Evolutionary conservation across 2,113 vertebrate genomes (phyloP).

Genomic region (Atractosteus spatula): DNA sequence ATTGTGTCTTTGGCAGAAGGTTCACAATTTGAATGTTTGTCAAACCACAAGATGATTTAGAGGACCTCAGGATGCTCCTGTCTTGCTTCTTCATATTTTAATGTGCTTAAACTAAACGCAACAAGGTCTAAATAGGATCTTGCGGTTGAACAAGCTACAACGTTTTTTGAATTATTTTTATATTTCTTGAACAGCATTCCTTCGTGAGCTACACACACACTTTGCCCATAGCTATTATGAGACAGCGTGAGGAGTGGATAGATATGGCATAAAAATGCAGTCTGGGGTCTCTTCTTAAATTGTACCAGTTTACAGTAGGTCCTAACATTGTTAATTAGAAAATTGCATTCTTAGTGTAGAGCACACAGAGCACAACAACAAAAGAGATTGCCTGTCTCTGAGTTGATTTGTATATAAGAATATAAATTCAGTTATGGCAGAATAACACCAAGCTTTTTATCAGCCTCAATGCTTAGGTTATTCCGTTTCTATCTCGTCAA

Average conservation of each 20-base stretch:
- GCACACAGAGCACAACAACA: neutral
- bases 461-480: too few relatives aligned
- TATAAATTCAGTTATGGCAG: too few relatives aligned
- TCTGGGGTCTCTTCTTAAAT: constrained; percentile 1
- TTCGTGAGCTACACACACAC: neutral
- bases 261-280: neutral
- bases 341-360: neutral
- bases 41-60: neutral
- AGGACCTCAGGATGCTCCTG: neutral
- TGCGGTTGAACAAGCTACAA: too few relatives aligned
- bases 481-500: too few relatives aligned
- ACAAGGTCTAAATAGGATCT: neutral
- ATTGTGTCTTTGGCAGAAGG: neutral
- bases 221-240: neutral
- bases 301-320: neutral
- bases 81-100: constrained; percentile 6
- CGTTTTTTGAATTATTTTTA: too few relatives aligned
- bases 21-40: neutral
- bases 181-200: neutral
- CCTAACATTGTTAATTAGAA: neutral
- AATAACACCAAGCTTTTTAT: too few relatives aligned
- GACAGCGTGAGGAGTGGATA: neutral
- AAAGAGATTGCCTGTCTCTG: too few relatives aligned
- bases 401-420: too few relatives aligned
- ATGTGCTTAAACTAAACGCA: neutral